phyloP scores from a whole-genome alignment of 2,888 invertebrate species.

The Disparrhopalites patrizii region DNA sequence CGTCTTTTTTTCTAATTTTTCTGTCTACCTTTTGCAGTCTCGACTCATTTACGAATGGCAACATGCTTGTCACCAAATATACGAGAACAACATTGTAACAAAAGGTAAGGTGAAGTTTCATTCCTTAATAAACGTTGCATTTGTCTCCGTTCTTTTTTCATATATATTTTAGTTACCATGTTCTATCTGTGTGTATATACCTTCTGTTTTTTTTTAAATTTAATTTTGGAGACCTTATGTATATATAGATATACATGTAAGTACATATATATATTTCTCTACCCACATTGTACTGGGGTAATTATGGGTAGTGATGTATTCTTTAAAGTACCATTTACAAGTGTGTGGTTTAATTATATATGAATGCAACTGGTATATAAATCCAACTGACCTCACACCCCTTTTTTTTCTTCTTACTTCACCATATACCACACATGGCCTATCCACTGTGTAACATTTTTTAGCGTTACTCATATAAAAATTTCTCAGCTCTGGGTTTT shows the following conservation, averaged over 20 bases:
- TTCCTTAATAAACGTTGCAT: not conserved
- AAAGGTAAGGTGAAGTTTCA: conserved; percentile 44
- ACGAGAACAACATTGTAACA: conserved; percentile 45
- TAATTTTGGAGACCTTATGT: no score
- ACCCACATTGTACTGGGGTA: no score
- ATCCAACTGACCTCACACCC: conserved; percentile 24
- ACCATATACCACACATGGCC: not conserved
- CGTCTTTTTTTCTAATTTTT: conserved; percentile 5
- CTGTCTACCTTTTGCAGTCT: conserved; percentile 40
- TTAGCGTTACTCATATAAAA: not conserved
- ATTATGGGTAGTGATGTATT: no score
- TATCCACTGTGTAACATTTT: not conserved
- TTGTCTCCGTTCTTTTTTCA: not conserved
- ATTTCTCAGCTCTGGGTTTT: not conserved
- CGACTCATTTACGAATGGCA: conserved; percentile 49
- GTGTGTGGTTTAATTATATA: no score
- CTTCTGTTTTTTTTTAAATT: no score
- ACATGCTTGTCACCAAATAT: conserved; percentile 49
- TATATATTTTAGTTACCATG: no score
- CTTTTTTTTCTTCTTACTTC: conserved; percentile 5
- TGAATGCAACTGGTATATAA: not conserved
- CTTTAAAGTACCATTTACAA: no score
- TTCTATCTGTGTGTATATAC: no score
- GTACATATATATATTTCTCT: not conserved
- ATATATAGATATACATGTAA: no score